Base-by-base conservation (phyloP, 2,113 vertebrate genomes). In the Elephas maximus region DNA sequence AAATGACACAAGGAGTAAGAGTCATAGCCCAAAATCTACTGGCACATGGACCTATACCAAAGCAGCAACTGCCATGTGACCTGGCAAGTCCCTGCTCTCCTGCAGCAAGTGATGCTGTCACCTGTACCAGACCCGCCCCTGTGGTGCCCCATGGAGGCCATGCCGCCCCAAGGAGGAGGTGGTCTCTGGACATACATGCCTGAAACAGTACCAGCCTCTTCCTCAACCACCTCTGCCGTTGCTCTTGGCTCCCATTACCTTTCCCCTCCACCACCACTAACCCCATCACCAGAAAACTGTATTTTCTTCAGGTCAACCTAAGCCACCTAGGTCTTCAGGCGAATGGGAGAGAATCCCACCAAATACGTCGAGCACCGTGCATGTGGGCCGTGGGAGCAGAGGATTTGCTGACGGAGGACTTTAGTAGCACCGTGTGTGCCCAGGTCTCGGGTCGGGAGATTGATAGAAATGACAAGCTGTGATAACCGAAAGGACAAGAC, bases 1-100 rank as follows among this genome's bases (percentile, higher is more conserved):
- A 89, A 86, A 79, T 84, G 45, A 82, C 33, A 8, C n/a, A 37
- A 96, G 62, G 93, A 92, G 91, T 90, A 33, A 71, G 23, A 5
- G 44, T 44, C 63, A 45, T 69, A 67, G 21, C 67, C 28, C 45
- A 37, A 45, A 80, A 15, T 17, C 73, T 6, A 7, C 74, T 33
- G 24, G 86, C 4, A 48, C 28, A 0, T 17, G 18, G 92, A 86
- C 76, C 3, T 78, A 33, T 2, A 77, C 41, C 63, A 30, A 51
- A 37, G 57, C 14, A 77, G n/a, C 57, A 51, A 78, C 20, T 28
- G 5, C 12, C 57, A 17, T 41, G n/a, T 2, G 57, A 78, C 30
- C 62, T n/a, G 51, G 4, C 3, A 5, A 3, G 11, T n/a, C 7
- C 63, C 87, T 28, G 3, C 51, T 41, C 74, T 77, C 15, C 37